Percentiles rank a stretch among this genome's conserved stretches.
These are phyloP conservation scores for Apeira syringaria DNA, from an alignment of 2,888 invertebrate species.

Conservation along the genomic window DNA sequence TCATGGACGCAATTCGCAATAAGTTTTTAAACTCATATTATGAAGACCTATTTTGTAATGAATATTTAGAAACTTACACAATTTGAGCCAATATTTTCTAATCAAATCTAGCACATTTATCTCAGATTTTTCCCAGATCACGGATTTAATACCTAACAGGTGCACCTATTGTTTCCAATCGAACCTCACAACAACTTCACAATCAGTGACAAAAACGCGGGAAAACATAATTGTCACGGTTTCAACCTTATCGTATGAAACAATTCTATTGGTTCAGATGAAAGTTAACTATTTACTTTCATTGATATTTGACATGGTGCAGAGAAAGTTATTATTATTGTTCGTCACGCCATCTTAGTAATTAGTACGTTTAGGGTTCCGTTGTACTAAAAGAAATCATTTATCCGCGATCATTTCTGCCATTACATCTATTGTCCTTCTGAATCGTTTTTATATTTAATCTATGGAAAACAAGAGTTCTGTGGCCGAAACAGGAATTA, in stretches of 20 bases:
- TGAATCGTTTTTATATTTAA: no score
- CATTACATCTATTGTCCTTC: no score
- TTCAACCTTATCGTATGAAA: constrained; percentile 45
- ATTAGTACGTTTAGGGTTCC: no score
- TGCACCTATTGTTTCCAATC: constrained; percentile 45
- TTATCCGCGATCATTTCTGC: no score
- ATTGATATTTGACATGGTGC: constrained; percentile 50
- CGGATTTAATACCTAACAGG: constrained; percentile 27
- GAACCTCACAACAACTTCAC: constrained; percentile 36
- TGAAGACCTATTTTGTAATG: no score
- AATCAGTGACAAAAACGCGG: constrained; percentile 53
- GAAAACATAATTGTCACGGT: constrained; percentile 55
- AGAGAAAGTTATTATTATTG: constrained; percentile 42
- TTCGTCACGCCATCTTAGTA: not conserved
- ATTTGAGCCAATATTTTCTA: no score
- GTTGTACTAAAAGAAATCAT: no score
- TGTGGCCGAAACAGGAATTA: no score
- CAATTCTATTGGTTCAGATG: constrained; percentile 57
- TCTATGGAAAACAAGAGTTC: no score
- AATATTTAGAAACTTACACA: no score
- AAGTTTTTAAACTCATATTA: no score
- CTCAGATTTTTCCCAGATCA: constrained; percentile 22
- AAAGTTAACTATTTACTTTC: constrained; percentile 63
- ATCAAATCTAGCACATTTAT: constrained; percentile 17
- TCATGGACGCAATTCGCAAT: no score